Percentiles rank a stretch among this genome's conserved stretches.
Evolutionary conservation across 2,888 invertebrate genomes (phyloP).

Genomic region (Torymus texanus): DNA sequence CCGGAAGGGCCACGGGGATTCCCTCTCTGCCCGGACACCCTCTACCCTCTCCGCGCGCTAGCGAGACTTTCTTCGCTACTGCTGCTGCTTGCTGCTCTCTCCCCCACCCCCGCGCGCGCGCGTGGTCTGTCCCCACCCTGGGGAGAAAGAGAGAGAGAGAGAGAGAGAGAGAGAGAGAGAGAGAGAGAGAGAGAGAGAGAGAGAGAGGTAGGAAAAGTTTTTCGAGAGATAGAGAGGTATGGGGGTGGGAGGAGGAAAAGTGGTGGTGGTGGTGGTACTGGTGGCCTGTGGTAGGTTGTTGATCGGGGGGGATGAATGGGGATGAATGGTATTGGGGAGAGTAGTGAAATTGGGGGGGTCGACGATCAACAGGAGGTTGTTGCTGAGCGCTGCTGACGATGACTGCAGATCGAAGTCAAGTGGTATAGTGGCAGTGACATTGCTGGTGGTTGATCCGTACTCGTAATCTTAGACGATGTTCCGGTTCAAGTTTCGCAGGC

Average conservation of each 20-base stretch:
- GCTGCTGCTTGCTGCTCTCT: neutral
- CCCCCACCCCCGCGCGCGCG: neutral
- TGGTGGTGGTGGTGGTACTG: too few species aligned
- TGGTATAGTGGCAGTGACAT: too few species aligned
- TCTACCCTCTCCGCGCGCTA: neutral
- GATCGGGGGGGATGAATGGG: too few species aligned
- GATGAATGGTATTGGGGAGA: too few species aligned
- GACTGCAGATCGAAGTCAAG: too few species aligned
- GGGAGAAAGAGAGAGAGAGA: conserved; percentile 32
- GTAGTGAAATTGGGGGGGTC: too few species aligned
- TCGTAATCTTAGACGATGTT: too few species aligned
- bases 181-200: conserved; percentile 39
- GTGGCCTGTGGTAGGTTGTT: neutral
- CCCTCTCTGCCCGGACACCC: conserved; percentile 30
- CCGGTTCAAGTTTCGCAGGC: too few species aligned
- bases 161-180: conserved; percentile 24
- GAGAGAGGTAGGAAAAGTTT: conserved; percentile 9
- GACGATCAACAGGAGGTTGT: too few species aligned
- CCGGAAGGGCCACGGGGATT: conserved; percentile 28
- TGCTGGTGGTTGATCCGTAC: too few species aligned
- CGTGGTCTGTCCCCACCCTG: neutral
- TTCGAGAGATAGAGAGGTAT: conserved; percentile 13
- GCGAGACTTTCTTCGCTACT: neutral
- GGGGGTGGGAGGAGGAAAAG: neutral
- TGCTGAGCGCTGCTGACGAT: too few species aligned